Conservation (phyloP, 30 jellyfish, hydroid and myxozoan genomes). For the Cassiopea andromeda region DNA sequence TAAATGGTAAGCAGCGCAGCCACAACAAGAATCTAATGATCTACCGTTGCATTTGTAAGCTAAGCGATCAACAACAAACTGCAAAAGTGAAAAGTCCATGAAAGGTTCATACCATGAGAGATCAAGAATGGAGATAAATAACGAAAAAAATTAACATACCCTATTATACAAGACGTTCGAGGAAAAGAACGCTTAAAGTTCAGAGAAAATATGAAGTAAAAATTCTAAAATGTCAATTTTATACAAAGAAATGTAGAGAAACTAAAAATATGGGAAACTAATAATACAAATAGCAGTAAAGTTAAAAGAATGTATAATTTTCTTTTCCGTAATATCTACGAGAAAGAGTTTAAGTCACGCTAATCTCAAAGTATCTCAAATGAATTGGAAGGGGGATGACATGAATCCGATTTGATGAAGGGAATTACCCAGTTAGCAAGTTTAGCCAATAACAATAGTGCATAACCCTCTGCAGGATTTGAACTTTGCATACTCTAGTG, state of each 20-base stretch:
- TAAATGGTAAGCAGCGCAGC: no score
- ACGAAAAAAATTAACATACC: slow-evolving; percentile 36
- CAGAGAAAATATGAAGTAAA: slow-evolving; percentile 2
- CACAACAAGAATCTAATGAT: neutral
- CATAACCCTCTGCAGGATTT: no score
- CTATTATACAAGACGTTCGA: slow-evolving; percentile 45
- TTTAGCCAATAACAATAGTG: no score
- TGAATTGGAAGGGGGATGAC: no score
- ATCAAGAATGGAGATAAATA: slow-evolving; percentile 30
- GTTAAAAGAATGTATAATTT: neutral
- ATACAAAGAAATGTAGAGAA: slow-evolving; percentile 43
- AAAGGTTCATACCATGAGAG: neutral
- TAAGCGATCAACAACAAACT: neutral
- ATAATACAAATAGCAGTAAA: neutral
- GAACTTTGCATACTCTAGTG: no score
- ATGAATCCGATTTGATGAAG: no score
- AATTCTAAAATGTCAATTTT: slow-evolving; percentile 31
- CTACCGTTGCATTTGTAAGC: neutral
- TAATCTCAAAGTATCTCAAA: no score
- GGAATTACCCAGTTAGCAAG: no score
- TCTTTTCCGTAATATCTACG: neutral
- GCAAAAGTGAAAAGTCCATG: neutral
- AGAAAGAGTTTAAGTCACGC: neutral
- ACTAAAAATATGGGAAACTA: neutral
- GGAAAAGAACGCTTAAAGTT: slow-evolving; percentile 12